phyloP scores from a whole-genome alignment of 2,797 vertebrate genomes.

The Bucorvus abyssinicus region DNA sequence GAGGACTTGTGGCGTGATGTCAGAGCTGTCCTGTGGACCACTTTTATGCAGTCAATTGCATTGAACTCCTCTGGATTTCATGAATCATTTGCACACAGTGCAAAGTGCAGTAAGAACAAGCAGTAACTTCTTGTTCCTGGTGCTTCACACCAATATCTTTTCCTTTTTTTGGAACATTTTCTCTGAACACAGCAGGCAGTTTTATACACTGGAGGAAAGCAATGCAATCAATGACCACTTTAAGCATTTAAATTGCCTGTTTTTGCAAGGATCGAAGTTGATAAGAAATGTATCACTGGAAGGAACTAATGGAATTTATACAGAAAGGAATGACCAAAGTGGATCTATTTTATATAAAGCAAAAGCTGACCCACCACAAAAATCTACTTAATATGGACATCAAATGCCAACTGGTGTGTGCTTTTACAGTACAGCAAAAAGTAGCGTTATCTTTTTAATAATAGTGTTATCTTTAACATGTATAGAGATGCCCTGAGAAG shows the following conservation, averaged over 20 bases:
- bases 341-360: neutral
- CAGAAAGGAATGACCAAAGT: neutral
- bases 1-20: neutral
- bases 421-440: neutral
- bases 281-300: neutral
- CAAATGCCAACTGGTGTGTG: neutral
- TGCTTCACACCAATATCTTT: neutral
- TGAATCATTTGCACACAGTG: neutral
- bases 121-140: neutral
- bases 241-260: neutral
- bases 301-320: neutral
- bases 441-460: neutral
- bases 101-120: neutral
- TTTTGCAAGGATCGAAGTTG: neutral
- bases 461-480: neutral
- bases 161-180: neutral
- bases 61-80: neutral
- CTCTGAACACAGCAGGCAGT: neutral
- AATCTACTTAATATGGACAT: neutral
- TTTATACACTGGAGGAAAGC: neutral
- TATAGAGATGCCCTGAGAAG: neutral
- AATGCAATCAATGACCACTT: neutral
- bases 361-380: neutral
- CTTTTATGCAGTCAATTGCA: neutral
- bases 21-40: neutral